These are phyloP conservation scores for Axinella damicornis DNA, from an alignment of 37 sponge, comb jelly and placozoan species.

Conservation along the genomic window DNA sequence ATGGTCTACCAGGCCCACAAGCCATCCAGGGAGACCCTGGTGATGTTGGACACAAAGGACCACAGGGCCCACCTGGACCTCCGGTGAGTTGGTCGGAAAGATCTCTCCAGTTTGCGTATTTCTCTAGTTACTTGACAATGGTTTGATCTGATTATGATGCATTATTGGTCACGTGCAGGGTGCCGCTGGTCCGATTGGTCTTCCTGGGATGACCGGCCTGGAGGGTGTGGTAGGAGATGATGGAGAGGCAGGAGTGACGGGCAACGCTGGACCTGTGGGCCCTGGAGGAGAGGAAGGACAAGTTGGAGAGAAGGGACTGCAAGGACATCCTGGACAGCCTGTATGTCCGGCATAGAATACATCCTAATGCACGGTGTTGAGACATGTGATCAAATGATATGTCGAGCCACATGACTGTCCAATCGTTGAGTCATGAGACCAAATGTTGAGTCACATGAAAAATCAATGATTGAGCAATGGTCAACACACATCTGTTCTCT, in stretches of 20 bases:
- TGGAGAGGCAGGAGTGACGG: constrained; percentile 67
- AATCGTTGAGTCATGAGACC: too few relatives aligned
- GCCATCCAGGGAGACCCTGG: constrained; percentile 70
- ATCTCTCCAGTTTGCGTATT: too few relatives aligned
- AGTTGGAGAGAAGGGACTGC: constrained; percentile 54
- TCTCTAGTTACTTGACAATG: too few relatives aligned
- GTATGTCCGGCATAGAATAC: constrained; percentile 21
- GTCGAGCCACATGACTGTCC: too few relatives aligned
- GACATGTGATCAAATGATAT: too few relatives aligned
- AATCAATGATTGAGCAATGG: neutral
- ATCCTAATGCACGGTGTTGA: too few relatives aligned
- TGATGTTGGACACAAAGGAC: constrained; percentile 65
- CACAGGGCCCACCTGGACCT: constrained; percentile 61
- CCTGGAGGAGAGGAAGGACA: constrained; percentile 46
- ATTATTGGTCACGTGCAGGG: too few relatives aligned
- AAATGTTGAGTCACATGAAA: too few relatives aligned
- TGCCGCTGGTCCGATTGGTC: constrained; percentile 55
- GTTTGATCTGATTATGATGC: too few relatives aligned
- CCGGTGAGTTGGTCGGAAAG: constrained; percentile 26
- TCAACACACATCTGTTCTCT: neutral
- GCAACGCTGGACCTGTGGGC: constrained; percentile 63
- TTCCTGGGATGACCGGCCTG: constrained; percentile 52
- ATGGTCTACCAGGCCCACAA: constrained; percentile 49
- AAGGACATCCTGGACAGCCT: constrained; percentile 56
- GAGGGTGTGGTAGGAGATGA: constrained; percentile 55